Base-by-base conservation (phyloP, 2,797 vertebrate genomes). In the Hipposideros larvatus region DNA sequence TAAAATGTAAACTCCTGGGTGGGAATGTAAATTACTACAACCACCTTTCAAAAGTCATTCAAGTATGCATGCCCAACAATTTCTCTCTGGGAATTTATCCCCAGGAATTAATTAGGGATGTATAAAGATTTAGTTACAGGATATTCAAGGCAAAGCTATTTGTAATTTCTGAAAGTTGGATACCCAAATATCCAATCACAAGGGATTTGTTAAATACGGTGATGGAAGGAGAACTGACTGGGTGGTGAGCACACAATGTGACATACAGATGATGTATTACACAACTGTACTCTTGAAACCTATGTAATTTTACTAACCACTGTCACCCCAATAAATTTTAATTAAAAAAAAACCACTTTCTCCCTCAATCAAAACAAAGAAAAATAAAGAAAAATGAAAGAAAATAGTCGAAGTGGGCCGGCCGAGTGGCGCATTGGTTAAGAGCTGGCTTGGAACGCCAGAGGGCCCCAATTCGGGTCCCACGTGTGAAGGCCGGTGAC, bases 101-200 rank as follows among this genome's bases (percentile, higher is more conserved):
- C 48, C 90, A 90, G 51, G 73, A 93, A 96, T 95, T 94, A 95
- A 95, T 87, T 87, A 96, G 53, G 51, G 31, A 24, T 82, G 43
- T 34, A 91, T 63, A 86, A 97, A 78, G 31, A 95, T 93, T 91
- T 80, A 87, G n/a, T 55, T 80, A 77, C 13, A 75, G 46, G 55
- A 82, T 68, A 95, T 65, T 82, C 31, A 85, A 92, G 10, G 71
- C 37, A 91, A 43, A 95, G 61, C 13, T 89, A 66, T 63, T 77
- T 86, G 63, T 90, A 84, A 94, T 86, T 96, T 93, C 48, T 73
- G 51, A 93, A 94, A 87, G 34, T 55, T 65, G 70, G 71, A 86
- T 89, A 78, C 16, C 15, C 78, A 80, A 87, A 68, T 10, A 16
- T 83, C 55, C 16, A 94, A 46, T 51, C 34, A 53, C 71, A 86